Evolutionary conservation across 2,797 vertebrate species (phyloP).

Genomic region (Microctenopoma lineatum): DNA sequence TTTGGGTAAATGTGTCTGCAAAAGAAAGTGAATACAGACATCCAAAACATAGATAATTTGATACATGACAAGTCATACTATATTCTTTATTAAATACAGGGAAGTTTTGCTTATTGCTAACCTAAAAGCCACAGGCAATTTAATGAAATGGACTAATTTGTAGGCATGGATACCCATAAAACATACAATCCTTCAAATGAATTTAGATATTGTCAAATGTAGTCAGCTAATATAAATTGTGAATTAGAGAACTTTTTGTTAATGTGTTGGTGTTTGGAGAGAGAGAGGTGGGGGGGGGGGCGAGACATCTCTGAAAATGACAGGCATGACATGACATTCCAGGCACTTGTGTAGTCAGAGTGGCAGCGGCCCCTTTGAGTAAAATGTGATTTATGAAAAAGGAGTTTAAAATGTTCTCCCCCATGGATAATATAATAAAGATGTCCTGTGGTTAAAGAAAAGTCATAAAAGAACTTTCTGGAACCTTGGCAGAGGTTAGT

Average conservation of each 20-base stretch:
- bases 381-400: background rate
- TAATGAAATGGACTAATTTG: background rate
- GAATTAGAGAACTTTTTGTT: background rate
- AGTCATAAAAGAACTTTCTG: background rate
- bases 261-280: background rate
- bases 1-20: too few species aligned
- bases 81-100: background rate
- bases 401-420: background rate
- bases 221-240: background rate
- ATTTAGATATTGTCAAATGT: background rate
- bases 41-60: background rate
- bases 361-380: background rate
- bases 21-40: background rate
- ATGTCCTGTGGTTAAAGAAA: slow-evolving; percentile 2
- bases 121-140: background rate
- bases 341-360: background rate
- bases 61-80: background rate
- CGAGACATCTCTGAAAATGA: background rate
- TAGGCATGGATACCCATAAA: background rate
- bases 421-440: background rate
- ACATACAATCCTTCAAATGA: background rate
- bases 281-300: too few species aligned
- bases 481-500: background rate
- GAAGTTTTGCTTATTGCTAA: background rate
- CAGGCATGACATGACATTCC: background rate